Evolutionary conservation across 2,113 vertebrate genomes (phyloP), one percentile per base, ranked within the genome.

Genomic region (Prunella himalayana): DNA sequence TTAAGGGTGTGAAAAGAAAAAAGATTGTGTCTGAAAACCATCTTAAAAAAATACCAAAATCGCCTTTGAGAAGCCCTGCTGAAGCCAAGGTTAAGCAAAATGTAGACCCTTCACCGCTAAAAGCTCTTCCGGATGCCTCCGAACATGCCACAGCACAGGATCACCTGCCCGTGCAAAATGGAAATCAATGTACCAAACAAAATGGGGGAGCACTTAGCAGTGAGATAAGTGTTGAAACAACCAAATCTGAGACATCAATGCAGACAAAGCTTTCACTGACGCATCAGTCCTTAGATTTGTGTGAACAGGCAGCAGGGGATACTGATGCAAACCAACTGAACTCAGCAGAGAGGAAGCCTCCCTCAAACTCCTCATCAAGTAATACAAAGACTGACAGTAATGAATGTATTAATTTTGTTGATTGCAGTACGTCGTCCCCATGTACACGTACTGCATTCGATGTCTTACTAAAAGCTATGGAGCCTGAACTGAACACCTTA

Each of bases 1-100:
- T 99, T 86, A 99, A 99, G 97, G 99, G 99, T 93, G 98, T 99
- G 91, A 99, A 99, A 97, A 98, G 99, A 82, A 99, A 99, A 96
- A 99, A 99, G 97, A 97, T 99, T 60, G 98, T 99, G 77, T 98
- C 98, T 77, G 99, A 99, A 97, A 99, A 99, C 96, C 98, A 99
- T 76, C 97, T 98, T 12, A 99, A 99, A 94, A 99, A 99, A 98
- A 99, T 99, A 96, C 99, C 98, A 28, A 99, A 99, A 97, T 99
- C 99, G 35, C 99, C 99, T 39, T 98, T 99, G 96, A 99, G 99
- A 95, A 99, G 98, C 87, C 98, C 98, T 19, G 95, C 98, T 27
- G 98, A 99, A 95, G 88, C 97, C 50, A 99, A 99, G 98, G 96
- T 95, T 24, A 97, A 97, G 88, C 96, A 97, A 49, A 98, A 97